A percentile compares a stretch with the other conserved stretches of the same genome.
Evolutionary conservation across 2,113 vertebrate genomes (phyloP).

Genomic region (Mola mola): DNA sequence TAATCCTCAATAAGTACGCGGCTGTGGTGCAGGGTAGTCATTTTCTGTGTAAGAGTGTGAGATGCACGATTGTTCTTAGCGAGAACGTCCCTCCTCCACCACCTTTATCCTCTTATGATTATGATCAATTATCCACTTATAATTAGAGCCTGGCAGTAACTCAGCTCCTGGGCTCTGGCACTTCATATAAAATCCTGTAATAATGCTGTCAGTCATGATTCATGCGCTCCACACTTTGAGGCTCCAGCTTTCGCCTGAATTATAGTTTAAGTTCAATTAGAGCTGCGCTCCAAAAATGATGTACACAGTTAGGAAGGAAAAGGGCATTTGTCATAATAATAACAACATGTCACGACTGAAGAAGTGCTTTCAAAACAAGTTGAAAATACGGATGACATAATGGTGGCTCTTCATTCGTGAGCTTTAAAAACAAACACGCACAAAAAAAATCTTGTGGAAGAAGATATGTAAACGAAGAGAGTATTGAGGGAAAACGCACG

Average conservation of each 20-base stretch:
- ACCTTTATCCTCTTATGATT: conserved; percentile 71
- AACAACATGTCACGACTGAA: not conserved
- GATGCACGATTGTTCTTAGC: conserved; percentile 68
- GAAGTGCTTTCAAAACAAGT: not conserved
- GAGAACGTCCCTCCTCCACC: conserved; percentile 61
- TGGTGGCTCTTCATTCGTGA: too few species aligned
- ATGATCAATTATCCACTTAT: conserved; percentile 76
- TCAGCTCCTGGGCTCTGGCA: conserved; percentile 62
- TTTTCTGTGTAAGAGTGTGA: conserved; percentile 60
- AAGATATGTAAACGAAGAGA: too few species aligned
- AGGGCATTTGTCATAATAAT: not conserved
- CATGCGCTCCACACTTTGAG: conserved; percentile 45
- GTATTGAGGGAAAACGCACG: too few species aligned
- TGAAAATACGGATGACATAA: too few species aligned
- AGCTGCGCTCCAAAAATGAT: not conserved
- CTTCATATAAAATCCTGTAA: conserved; percentile 71
- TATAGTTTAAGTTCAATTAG: not conserved
- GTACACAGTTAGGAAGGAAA: not conserved
- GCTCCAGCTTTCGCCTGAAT: conserved; percentile 42
- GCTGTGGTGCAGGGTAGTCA: conserved; percentile 55
- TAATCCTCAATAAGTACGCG: conserved; percentile 49
- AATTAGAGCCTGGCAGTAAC: conserved; percentile 74
- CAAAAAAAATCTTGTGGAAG: too few species aligned
- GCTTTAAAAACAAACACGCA: too few species aligned
- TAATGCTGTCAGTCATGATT: conserved; percentile 72